Evolutionary conservation across 2,113 vertebrate species (phyloP).

Genomic region (Origma solitaria): DNA sequence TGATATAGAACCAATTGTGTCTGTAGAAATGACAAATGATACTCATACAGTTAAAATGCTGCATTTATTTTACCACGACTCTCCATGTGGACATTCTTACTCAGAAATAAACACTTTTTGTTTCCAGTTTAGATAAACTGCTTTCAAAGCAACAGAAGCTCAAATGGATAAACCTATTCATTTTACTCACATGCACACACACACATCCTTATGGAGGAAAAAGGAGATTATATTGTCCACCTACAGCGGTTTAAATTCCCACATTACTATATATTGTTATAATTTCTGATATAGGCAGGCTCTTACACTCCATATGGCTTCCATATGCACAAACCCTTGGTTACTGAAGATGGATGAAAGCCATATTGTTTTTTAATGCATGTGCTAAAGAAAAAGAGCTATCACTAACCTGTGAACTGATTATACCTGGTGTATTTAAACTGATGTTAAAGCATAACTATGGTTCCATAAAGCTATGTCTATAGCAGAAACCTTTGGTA

Average conservation of each 20-base stretch:
- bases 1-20: constrained; percentile 32
- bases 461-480: background rate
- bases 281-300: constrained; percentile 14
- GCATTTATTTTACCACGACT: background rate
- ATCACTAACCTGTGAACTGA: constrained; percentile 37
- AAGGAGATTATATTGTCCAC: background rate
- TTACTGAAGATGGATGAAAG: constrained; percentile 58
- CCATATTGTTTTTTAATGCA: constrained; percentile 41
- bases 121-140: constrained; percentile 11
- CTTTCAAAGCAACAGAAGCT: constrained; percentile 17
- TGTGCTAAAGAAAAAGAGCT: background rate
- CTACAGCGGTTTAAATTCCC: background rate
- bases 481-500: background rate
- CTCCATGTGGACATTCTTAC: constrained; percentile 12
- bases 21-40: constrained; percentile 35
- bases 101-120: constrained; percentile 9
- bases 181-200: background rate
- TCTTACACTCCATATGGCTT: constrained; percentile 44
- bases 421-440: constrained; percentile 13
- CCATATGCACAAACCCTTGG: constrained; percentile 26
- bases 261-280: background rate
- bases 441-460: background rate
- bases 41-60: constrained; percentile 12
- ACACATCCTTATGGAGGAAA: background rate
- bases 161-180: background rate